Evolutionary conservation across 2,113 vertebrate species (phyloP), one percentile per base, ranked within the genome.

Genomic region (Tretioscincus oriximinensis): DNA sequence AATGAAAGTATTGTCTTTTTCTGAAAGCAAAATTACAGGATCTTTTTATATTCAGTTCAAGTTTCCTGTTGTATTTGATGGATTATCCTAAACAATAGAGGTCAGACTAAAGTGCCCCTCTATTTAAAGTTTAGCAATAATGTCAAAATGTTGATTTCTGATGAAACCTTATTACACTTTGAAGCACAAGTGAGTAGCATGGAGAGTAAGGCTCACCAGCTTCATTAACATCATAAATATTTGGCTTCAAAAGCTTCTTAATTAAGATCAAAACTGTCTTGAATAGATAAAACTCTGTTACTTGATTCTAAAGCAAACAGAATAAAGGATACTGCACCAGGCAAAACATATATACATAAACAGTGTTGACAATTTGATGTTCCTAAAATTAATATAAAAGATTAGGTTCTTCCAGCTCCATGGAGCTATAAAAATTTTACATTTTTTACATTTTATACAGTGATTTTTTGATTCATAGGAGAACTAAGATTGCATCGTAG

Each of bases 81-180:
- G 21, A 28, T 69, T 83, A 54, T 72, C 5, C 80, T 74, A 51
- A 82, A 49, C 78, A 76, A 54, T 65, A 81, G 49, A 78, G 47
- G 18, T 69, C 16, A 78, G 2, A 78, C 81, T 10, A 35, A 82
- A 82, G 2, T 61, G 51, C 2, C 0, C 47, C 5, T 11, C 16
- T n/a, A 11, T 67, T 24, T 76, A n/a, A 58, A 26, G n/a, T 28
- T 51, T 67, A 6, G 66, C 10, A 86, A 84, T 75, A 76, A 70
- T 0, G 0, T 81, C 60, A 84, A 63, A 81, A 81, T 74, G 2
- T 29, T 80, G n/a, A 7, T 29, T 87, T 2, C 0, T n/a, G 85
- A 86, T 66, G 20, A 82, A 68, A 24, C 9, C 28, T 41, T 9
- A 64, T 81, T 54, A 31, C 7, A 10, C 18, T 86, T 51, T 41